A percentile compares a stretch with the other conserved stretches of the same genome.
Conservation (phyloP, 2,797 vertebrate species). For the Austrolebias charrua region DNA sequence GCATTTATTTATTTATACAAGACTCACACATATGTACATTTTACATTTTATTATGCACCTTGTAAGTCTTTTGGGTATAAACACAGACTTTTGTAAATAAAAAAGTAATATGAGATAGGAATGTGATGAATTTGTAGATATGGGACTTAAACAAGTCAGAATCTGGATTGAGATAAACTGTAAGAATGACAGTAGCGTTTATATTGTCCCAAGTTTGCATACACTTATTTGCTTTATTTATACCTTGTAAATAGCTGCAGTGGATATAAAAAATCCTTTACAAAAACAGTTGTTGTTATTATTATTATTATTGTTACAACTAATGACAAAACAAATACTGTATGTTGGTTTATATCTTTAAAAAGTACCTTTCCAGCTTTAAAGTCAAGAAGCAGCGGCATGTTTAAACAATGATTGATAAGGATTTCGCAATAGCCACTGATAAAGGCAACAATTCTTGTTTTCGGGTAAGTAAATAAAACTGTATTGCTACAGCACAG, state of each 20-base stretch:
- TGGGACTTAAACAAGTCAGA: not conserved
- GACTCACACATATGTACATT: no score
- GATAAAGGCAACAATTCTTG: constrained; percentile 52
- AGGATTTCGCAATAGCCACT: constrained; percentile 44
- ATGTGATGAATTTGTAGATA: no score
- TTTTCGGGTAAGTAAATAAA: constrained; percentile 53
- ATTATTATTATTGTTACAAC: not conserved
- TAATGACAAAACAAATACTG: not conserved
- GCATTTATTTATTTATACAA: no score
- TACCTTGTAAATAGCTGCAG: no score
- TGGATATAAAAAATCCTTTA: no score
- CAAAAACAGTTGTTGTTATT: no score
- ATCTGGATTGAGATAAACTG: not conserved
- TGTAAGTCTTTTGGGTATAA: no score
- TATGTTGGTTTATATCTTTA: not conserved
- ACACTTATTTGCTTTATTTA: no score
- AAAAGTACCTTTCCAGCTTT: constrained; percentile 1
- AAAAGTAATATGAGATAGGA: no score
- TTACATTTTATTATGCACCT: no score
- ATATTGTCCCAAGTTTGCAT: not conserved
- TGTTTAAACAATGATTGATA: constrained; percentile 35
- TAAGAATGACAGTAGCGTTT: not conserved
- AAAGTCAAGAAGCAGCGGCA: constrained; percentile 18
- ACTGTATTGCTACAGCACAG: constrained; percentile 47
- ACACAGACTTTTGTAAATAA: no score